Base-by-base conservation (phyloP, 2,888 invertebrate species). In the Acleris sparsana region DNA sequence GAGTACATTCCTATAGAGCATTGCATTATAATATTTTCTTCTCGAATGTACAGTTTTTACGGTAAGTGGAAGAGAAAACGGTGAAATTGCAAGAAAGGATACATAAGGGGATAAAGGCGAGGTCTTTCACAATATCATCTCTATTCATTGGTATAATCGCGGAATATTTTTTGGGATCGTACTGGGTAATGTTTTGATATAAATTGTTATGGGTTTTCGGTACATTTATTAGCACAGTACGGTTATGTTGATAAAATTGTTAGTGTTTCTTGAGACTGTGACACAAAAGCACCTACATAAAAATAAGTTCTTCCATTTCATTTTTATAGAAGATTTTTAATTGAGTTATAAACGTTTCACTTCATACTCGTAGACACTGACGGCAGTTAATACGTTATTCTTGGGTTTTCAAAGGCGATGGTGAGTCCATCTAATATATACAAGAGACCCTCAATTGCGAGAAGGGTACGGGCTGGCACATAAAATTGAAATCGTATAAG, bases 141-240 rank as follows among this genome's bases (percentile, higher is more conserved):
- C 79, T 80, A 84, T 84, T 84, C 80, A 82, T 84, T 82, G 80
- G 76, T 74, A 68, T 77, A 77, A 78, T 80, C 75, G 73, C 68
- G 70, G 72, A 76, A 72, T 73, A 74, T 68, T 72, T 73, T 74
- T 72, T 43, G 63, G 48, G 57, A 58, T 53, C 63, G 39, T 48
- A 53, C 11, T 9, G 53, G 29, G 53, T 49, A 62, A 62, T 59
- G 48, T 66, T 48, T 56, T 52, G 46, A 57, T 62, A 52, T 53
- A 53, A 49, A 53, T 55, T 49, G 53, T 52, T 39, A 56, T 53
- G 48, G 18, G 17, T 33, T 65, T 62, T 57, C 18, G 9, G 7
- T 33, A 52, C 20, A 29, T 61, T 56, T 43, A 51, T 46, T n/a
- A 46, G n/a, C 6, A 46, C n/a, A 17, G 7, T 2, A 16, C 6